phyloP scores from a whole-genome alignment of 2,888 invertebrate genomes.

The Synergus japonicus region DNA sequence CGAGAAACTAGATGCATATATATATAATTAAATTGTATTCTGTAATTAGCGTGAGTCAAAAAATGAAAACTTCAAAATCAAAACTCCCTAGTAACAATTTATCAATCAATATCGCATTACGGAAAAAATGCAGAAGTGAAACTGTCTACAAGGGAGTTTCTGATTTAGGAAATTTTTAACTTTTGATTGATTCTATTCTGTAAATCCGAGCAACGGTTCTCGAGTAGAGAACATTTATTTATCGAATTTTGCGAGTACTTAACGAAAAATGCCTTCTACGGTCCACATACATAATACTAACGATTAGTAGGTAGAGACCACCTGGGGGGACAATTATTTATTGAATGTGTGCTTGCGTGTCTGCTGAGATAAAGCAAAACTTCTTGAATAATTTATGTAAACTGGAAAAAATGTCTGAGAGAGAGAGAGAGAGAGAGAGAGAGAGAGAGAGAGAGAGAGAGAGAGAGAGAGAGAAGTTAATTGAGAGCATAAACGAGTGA shows the following conservation, averaged over 20 bases:
- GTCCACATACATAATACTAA: constrained; percentile 36
- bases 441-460: constrained; percentile 11
- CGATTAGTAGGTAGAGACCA: constrained; percentile 21
- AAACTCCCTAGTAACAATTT: background rate
- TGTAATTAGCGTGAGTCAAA: background rate
- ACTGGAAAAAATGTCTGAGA: constrained; percentile 8
- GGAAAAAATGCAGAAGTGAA: background rate
- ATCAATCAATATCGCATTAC: background rate
- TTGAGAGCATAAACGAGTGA: constrained; percentile 21
- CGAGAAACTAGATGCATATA: constrained; percentile 2
- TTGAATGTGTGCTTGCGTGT: constrained; percentile 27
- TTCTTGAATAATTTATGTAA: constrained; percentile 14
- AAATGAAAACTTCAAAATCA: background rate
- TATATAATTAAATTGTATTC: constrained; percentile 15
- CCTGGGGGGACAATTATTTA: background rate
- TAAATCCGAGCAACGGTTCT: constrained; percentile 19
- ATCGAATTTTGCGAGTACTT: constrained; percentile 32
- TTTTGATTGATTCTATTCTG: background rate
- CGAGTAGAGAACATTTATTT: constrained; percentile 20
- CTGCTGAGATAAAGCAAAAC: constrained; percentile 7
- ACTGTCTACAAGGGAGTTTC: background rate
- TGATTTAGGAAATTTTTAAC: background rate
- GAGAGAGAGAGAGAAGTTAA: constrained; percentile 21
- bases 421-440: constrained; percentile 28
- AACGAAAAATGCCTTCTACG: constrained; percentile 41